Evolutionary conservation across 64 coral and sea anemone species (phyloP).

Genomic region (Montipora capricornis): DNA sequence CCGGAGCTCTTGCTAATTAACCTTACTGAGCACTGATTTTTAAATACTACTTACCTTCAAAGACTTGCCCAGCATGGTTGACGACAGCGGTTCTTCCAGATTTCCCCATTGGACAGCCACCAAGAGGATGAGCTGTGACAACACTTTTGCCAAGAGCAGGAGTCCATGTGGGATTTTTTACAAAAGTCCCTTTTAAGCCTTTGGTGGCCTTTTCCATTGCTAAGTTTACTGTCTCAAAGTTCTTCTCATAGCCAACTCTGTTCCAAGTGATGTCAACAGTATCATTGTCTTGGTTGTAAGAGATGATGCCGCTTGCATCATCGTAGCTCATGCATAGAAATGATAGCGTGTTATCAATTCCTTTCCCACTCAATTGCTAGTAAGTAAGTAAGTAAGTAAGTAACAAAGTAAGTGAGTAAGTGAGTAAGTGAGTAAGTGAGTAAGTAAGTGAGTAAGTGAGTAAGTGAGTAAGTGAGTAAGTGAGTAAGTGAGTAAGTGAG

Average conservation of each 20-base stretch:
- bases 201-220: slow-evolving; percentile 28
- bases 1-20: background rate
- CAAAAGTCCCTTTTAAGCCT: slow-evolving; percentile 40
- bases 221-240: slow-evolving; percentile 34
- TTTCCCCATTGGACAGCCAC: slow-evolving; percentile 65
- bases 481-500: background rate
- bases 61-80: slow-evolving; percentile 66
- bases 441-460: too few relatives aligned
- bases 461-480: too few relatives aligned
- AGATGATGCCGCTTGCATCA: slow-evolving; percentile 9
- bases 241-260: slow-evolving; percentile 53
- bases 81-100: slow-evolving; percentile 48
- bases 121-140: slow-evolving; percentile 50
- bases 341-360: slow-evolving; percentile 51
- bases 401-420: too few relatives aligned
- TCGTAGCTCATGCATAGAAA: slow-evolving; percentile 49
- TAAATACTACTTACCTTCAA: slow-evolving; percentile 38
- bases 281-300: slow-evolving; percentile 26
- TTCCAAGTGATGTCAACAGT: slow-evolving; percentile 47
- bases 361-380: slow-evolving; percentile 36
- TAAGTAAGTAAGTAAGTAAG: background rate
- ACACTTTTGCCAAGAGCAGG: slow-evolving; percentile 40
- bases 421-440: too few relatives aligned
- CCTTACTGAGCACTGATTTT: background rate
- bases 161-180: slow-evolving; percentile 57